Evolutionary conservation across 2,888 invertebrate genomes (phyloP).

Genomic region (Horisme vitalbata): DNA sequence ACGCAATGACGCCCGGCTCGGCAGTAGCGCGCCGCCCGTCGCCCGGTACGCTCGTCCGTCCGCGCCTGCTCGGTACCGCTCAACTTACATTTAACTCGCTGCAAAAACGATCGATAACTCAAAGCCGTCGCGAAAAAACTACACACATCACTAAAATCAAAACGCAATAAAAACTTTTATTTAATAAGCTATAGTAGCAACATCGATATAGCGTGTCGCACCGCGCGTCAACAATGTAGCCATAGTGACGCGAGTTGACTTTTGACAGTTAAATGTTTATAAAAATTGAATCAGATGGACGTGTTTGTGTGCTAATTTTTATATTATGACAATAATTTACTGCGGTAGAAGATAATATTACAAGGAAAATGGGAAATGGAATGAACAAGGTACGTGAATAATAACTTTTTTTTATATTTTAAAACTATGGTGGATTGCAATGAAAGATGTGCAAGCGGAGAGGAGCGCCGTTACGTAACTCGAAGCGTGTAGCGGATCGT

Average conservation of each 20-base stretch:
- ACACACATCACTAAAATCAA: constrained; percentile 27
- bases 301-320: constrained; percentile 48
- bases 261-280: constrained; percentile 58
- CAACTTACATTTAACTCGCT: constrained; percentile 39
- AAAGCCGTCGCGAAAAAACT: constrained; percentile 39
- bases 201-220: constrained; percentile 58
- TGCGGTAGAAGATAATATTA: constrained; percentile 42
- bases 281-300: constrained; percentile 49
- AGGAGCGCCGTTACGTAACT: constrained; percentile 52
- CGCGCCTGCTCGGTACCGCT: constrained; percentile 25
- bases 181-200: constrained; percentile 42
- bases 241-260: constrained; percentile 77
- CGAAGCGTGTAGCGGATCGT: constrained; percentile 49
- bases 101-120: constrained; percentile 55
- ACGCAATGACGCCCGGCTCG: constrained; percentile 67
- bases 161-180: constrained; percentile 44
- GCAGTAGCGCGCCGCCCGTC: constrained; percentile 69
- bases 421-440: constrained; percentile 11
- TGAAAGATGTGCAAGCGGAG: constrained; percentile 35
- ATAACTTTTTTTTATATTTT: neutral
- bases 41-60: constrained; percentile 46
- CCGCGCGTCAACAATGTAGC: constrained; percentile 78
- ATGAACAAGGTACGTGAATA: constrained; percentile 90
- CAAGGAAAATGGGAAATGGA: constrained; percentile 89
- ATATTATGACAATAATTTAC: constrained; percentile 58